phyloP scores from a whole-genome alignment of 2,888 invertebrate species.

The Euclidia mi region DNA sequence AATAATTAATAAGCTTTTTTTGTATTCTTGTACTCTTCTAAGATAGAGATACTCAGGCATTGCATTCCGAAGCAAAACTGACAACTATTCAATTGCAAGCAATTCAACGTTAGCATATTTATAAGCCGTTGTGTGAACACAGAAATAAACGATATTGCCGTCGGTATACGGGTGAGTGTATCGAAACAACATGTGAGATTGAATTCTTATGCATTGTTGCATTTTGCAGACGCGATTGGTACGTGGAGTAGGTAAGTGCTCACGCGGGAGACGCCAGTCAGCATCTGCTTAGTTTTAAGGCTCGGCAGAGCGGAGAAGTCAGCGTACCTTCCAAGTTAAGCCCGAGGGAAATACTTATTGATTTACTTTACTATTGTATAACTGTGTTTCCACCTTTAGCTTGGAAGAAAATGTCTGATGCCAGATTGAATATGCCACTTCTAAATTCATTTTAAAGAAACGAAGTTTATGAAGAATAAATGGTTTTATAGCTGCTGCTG shows the following conservation, averaged over 20 bases:
- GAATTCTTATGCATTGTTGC: conserved; percentile 88
- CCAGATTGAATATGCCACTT: no score
- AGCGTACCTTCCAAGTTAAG: conserved; percentile 44
- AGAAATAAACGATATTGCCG: conserved; percentile 33
- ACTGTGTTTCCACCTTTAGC: conserved; percentile 3
- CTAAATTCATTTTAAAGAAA: no score
- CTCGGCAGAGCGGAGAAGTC: conserved; percentile 63
- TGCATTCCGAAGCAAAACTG: no score
- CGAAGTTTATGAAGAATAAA: no score
- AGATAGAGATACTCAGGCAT: no score
- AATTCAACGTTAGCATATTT: conserved; percentile 26
- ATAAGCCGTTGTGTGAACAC: conserved; percentile 18
- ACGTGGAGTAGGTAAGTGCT: conserved; percentile 80
- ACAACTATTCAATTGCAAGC: no score
- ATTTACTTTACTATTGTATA: conserved; percentile 33
- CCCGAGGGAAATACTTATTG: conserved; percentile 52
- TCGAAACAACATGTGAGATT: conserved; percentile 79
- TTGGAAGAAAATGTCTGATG: no score
- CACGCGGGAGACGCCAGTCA: conserved; percentile 85
- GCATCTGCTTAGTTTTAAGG: conserved; percentile 84
- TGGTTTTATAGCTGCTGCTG: no score
- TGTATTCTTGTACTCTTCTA: no score
- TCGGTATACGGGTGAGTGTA: conserved; percentile 54
- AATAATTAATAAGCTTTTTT: no score
- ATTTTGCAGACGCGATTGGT: conserved; percentile 84